A percentile compares a stretch with the other conserved stretches of the same genome.
These are phyloP conservation scores for Orthonyx spaldingii DNA, from an alignment of 2,113 vertebrate species.

Conservation along the genomic window DNA sequence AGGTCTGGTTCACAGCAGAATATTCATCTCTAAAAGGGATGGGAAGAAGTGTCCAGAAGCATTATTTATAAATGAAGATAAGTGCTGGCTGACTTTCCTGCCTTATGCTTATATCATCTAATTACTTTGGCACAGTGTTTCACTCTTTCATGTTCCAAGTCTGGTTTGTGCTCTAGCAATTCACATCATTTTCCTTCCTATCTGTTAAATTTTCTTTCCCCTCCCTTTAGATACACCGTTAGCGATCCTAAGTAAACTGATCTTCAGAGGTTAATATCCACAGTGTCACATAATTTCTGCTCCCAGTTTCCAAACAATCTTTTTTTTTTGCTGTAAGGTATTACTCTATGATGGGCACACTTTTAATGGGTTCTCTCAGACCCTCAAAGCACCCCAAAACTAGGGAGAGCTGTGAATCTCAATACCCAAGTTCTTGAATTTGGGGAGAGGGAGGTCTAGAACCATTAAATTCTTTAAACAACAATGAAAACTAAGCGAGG, in stretches of 20 bases:
- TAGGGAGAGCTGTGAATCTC: background rate
- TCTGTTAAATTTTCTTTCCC: background rate
- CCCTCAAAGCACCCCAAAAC: background rate
- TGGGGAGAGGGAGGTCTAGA: background rate
- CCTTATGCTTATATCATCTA: constrained; percentile 54
- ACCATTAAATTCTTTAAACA: background rate
- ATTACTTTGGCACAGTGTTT: constrained; percentile 35
- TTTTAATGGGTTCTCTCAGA: background rate
- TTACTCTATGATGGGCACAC: fast-evolving
- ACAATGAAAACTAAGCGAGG: background rate
- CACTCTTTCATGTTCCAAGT: constrained; percentile 19
- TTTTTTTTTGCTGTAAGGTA: background rate
- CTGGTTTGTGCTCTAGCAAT: constrained; percentile 11
- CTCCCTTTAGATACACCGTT: constrained; percentile 5
- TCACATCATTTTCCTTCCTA: constrained; percentile 23
- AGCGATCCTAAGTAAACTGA: background rate
- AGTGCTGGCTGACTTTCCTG: constrained; percentile 12
- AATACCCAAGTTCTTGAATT: fast-evolving
- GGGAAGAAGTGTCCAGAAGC: constrained; percentile 27
- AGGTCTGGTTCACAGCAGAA: constrained; percentile 16
- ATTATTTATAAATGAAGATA: constrained; percentile 57
- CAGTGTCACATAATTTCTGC: background rate
- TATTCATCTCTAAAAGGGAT: background rate
- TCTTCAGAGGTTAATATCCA: background rate
- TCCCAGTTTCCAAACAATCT: background rate